These are phyloP conservation scores for Cranoglanis bouderius DNA, from an alignment of 2,113 vertebrate genomes.

Conservation along the genomic window DNA sequence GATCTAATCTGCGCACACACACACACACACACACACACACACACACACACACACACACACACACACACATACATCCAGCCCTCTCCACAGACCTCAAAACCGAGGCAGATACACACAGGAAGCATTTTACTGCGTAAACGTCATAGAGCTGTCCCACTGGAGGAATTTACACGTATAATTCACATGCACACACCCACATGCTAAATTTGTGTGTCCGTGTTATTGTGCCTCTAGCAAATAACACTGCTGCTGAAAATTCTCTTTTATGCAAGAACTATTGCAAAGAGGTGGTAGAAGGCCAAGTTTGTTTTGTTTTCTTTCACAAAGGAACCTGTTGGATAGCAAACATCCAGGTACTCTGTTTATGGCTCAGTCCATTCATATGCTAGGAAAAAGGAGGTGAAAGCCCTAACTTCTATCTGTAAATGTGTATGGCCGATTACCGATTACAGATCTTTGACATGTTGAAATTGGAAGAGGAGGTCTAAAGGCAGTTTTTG, in stretches of 20 bases:
- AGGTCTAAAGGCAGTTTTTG: not conserved
- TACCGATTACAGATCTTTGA: not conserved
- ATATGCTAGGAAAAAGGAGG: not conserved
- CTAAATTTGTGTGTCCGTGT: not conserved
- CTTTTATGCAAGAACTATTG: not conserved
- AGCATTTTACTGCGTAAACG: conserved; percentile 38
- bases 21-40: not conserved
- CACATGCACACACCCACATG: conserved; percentile 41
- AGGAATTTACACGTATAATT: conserved; percentile 52
- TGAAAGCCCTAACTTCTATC: not conserved
- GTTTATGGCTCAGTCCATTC: not conserved
- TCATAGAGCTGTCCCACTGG: conserved; percentile 23
- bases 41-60: not conserved
- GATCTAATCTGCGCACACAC: not conserved
- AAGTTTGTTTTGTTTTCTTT: not conserved
- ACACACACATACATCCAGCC: conserved; percentile 12
- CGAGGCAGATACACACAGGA: conserved; percentile 40
- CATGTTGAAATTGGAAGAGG: not conserved
- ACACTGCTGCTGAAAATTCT: conserved; percentile 20
- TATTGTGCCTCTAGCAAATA: conserved; percentile 10
- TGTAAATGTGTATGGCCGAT: not conserved
- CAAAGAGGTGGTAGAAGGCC: not conserved
- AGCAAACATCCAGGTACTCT: not conserved
- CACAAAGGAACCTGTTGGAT: not conserved
- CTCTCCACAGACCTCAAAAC: conserved; percentile 23